A percentile compares a stretch with the other conserved stretches of the same genome.
Evolutionary conservation across 2,113 vertebrate genomes (phyloP).

Genomic region (Nyctibius bracteatus): DNA sequence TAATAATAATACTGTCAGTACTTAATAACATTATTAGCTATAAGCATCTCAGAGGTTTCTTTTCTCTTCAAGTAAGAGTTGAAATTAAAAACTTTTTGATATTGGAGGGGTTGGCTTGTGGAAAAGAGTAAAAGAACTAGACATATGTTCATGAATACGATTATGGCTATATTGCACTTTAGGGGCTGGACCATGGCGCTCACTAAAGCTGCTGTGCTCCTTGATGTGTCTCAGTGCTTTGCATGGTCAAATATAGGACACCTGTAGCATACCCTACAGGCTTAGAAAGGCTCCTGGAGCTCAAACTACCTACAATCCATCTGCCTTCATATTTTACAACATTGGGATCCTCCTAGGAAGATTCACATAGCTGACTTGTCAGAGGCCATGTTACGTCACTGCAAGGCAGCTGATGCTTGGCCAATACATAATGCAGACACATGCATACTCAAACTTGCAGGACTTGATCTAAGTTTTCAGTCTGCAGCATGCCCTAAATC

Average conservation of each 20-base stretch:
- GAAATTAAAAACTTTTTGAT: neutral
- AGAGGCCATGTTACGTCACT: neutral
- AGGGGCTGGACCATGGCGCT: neutral
- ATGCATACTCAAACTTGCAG: neutral
- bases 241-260: neutral
- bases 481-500: neutral
- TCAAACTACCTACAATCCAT: neutral
- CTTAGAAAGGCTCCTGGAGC: neutral
- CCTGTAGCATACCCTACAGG: neutral
- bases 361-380: neutral
- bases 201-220: neutral
- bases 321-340: neutral
- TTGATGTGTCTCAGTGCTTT: neutral
- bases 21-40: neutral
- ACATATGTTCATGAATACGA: neutral
- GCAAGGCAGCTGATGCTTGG: neutral
- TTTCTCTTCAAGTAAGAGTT: neutral
- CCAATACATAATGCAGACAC: neutral
- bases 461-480: neutral
- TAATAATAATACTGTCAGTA: neutral
- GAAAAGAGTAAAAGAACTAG: neutral
- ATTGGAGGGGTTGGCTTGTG: neutral
- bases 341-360: neutral
- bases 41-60: neutral
- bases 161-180: neutral